These are phyloP conservation scores for Orbicella faveolata DNA, from an alignment of 64 coral and sea anemone genomes.

Conservation along the genomic window DNA sequence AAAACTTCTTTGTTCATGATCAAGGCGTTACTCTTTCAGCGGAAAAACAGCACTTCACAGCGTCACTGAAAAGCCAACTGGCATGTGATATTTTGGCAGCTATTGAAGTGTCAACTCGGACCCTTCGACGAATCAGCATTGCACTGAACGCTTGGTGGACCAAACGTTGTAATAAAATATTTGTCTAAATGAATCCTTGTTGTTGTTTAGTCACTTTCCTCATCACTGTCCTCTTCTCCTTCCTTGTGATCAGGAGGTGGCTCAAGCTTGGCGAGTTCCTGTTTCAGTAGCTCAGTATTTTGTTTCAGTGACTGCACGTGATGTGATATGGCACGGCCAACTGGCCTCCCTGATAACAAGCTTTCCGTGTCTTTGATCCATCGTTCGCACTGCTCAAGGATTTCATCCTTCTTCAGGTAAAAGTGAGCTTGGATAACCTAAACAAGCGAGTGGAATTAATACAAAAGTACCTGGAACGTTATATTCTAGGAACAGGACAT, in stretches of 20 bases:
- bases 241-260: constrained; percentile 50
- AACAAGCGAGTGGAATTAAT: not conserved
- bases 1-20: too few species aligned
- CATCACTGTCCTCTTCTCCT: constrained; percentile 2
- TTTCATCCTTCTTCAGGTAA: constrained; percentile 95
- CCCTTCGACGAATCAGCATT: too few species aligned
- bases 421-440: constrained; percentile 97
- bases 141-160: too few species aligned
- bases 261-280: constrained; percentile 77
- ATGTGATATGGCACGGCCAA: constrained; percentile 79
- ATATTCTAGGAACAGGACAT: too few species aligned
- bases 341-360: constrained; percentile 47
- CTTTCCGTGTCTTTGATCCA: constrained; percentile 91
- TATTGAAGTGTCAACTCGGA: too few species aligned
- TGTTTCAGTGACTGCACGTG: constrained; percentile 91
- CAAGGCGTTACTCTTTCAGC: too few species aligned
- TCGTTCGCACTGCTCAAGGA: constrained; percentile 80
- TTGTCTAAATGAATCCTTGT: not conserved
- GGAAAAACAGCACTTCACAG: too few species aligned
- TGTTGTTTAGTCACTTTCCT: constrained; percentile 58
- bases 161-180: not conserved
- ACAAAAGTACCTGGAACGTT: not conserved
- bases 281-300: constrained; percentile 73
- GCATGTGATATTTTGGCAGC: too few species aligned
- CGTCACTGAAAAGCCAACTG: too few species aligned